Evolutionary conservation across 2,888 invertebrate species (phyloP), one percentile per base, ranked within the genome.

Genomic region (Automeris io): DNA sequence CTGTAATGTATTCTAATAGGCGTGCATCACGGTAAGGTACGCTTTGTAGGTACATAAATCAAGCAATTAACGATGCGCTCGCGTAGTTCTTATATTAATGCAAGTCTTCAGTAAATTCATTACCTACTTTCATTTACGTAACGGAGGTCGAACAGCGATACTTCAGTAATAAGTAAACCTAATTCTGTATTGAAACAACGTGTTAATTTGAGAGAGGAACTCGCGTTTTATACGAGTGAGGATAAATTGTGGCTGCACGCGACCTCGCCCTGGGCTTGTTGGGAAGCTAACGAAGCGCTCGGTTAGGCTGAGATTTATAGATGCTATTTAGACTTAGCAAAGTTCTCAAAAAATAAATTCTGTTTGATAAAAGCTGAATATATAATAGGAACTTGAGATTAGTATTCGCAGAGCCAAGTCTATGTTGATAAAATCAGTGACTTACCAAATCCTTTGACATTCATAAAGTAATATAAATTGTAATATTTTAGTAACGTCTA

Each of bases 61-160:
- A 77, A 70, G 60, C 62, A 67, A 70, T 70, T 77, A 80, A 80
- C 75, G 79, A 81, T 70, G 75, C 70, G 70, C 78, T 61, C 67
- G 62, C 64, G 70, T 71, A 71, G 69, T 61, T 57, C 56, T 35
- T 1, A n/a, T 2, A 16, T 7, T 13, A 26, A 16, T 29, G 7
- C 16, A 29, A 29, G 2, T 13, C 5, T 25, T 7, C 8, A 26
- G 6, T 13, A 11, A 26, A 25, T 25, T 12, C 6, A 6, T 3
- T 6, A 12, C 25, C 6, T 25, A 25, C 11, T 12, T 2, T 11
- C 2, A 25, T 25, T 25, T 25, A 12, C n/a, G n/a, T n/a, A n/a
- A n/a, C n/a, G n/a, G n/a, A 12, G n/a, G 25, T 25, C 6, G 11
- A 7, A 26, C n/a, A n/a, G n/a, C n/a, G n/a, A n/a, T n/a, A n/a